These are phyloP conservation scores for Dolichoris vasculosae DNA, from an alignment of 1,140 invertebrate genomes.

Conservation along the genomic window DNA sequence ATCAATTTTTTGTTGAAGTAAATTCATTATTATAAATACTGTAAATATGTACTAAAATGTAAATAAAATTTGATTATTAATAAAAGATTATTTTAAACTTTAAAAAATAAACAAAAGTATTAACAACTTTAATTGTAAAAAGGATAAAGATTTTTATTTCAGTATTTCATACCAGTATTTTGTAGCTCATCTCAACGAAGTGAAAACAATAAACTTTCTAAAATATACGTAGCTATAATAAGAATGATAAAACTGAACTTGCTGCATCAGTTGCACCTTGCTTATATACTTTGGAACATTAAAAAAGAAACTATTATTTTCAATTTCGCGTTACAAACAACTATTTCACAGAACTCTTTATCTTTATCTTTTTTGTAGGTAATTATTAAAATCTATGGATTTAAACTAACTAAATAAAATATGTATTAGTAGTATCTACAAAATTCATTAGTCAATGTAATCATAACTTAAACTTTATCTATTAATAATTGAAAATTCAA, in stretches of 20 bases:
- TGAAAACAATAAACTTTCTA: conserved; percentile 23
- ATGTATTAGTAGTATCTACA: no score
- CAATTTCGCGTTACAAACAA: no score
- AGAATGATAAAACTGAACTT: conserved; percentile 24
- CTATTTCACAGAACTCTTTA: no score
- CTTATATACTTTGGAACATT: conserved; percentile 19
- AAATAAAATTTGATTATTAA: conserved; percentile 4
- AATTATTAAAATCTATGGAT: no score
- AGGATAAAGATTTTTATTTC: conserved; percentile 27
- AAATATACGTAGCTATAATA: conserved; percentile 14
- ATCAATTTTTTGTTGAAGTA: conserved; percentile 35
- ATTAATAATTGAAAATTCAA: no score
- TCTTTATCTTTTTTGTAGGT: no score
- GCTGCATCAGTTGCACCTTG: no score
- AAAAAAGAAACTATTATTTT: no score
- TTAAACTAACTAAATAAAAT: no score
- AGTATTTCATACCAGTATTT: conserved; percentile 53
- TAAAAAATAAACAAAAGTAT: not conserved
- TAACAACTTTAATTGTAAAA: no score
- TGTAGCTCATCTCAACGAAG: conserved; percentile 52
- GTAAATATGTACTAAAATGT: conserved; percentile 53
- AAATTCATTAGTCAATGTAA: no score
- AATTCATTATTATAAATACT: conserved; percentile 38
- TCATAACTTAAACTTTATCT: no score
- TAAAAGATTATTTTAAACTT: not conserved